Base-by-base conservation (phyloP, 2,113 vertebrate species). In the Thamnophis sirtalis region DNA sequence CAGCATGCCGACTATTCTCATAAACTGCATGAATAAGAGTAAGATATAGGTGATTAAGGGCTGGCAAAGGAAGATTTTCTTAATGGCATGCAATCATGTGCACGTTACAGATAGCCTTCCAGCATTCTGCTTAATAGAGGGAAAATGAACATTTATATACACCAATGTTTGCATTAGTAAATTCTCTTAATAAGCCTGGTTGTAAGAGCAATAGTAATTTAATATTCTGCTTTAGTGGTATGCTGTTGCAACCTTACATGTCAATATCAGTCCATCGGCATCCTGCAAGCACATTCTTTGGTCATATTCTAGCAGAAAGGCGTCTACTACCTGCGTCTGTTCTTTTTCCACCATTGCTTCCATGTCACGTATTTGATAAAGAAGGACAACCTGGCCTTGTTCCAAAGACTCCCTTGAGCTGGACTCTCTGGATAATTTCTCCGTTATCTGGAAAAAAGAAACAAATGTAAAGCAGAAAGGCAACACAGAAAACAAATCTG, bases 321-420 rank as follows among this genome's bases (percentile, higher is more conserved):
- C 54, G 21, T 84, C 93, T 90, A 92, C 56, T 80, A 98, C 98
- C 97, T 98, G 97, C 91, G 96, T 95, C 89, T 56, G 94, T 92
- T 98, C 97, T 58, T 88, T 60, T 87, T 97, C 97, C 93, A 98
- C 95, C 19, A 91, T 93, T 87, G 87, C 92, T 92, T 96, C 97
- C 97, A 98, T 96, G 92, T 97, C 97, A 91, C 97, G 94, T 56
- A 98, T 93, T 73, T 91, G 96, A 93, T 93, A 95, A 22, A 98
- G 94, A 93, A 98, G 95, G 26, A 95, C 90, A 63, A 93, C 94
- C 43, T 96, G 97, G 86, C 97, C 97, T 94, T 97, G 95, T 95
- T 98, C 96, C 50, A 98, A 94, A 89, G 97, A 95, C 33, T 95
- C 92, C 5, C 94, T 93, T 26, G 93, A 87, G 43, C 93, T 91